Conservation (phyloP, 2,888 invertebrate species). For the Aleiodes leptofemur region DNA sequence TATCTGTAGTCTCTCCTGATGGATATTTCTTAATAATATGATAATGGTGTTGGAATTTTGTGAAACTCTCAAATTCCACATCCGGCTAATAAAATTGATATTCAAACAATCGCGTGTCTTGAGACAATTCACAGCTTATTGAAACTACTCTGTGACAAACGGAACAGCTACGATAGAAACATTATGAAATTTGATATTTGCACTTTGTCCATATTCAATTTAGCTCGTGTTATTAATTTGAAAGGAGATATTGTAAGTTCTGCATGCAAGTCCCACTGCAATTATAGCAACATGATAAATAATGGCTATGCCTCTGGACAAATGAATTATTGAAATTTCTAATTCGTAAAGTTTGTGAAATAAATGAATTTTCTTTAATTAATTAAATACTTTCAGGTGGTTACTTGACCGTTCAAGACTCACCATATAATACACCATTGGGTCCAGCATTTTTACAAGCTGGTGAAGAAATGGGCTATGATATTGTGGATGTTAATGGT, state of each 20-base stretch:
- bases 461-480: slow-evolving; percentile 94
- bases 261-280: background rate
- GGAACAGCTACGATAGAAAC: background rate
- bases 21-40: background rate
- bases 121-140: slow-evolving; percentile 1
- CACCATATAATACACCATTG: slow-evolving; percentile 88
- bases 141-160: background rate
- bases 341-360: background rate
- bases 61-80: slow-evolving; percentile 7
- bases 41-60: slow-evolving; percentile 1
- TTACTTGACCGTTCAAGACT: slow-evolving; percentile 85
- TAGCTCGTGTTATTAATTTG: background rate
- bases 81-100: slow-evolving; percentile 21
- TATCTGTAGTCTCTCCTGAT: background rate
- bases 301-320: too few relatives aligned
- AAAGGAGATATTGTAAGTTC: background rate
- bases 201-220: background rate
- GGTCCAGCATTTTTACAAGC: slow-evolving; percentile 91
- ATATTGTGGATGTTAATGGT: slow-evolving; percentile 90
- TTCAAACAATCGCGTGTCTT: slow-evolving; percentile 15
- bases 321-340: too few relatives aligned
- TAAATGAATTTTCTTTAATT: background rate
- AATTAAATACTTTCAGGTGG: slow-evolving; percentile 79
- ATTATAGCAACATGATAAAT: background rate
- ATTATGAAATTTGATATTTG: slow-evolving; percentile 6